Percentiles rank a stretch among this genome's conserved stretches.
Evolutionary conservation across 2,888 invertebrate genomes (phyloP).

Genomic region (Cheilosia pagana): DNA sequence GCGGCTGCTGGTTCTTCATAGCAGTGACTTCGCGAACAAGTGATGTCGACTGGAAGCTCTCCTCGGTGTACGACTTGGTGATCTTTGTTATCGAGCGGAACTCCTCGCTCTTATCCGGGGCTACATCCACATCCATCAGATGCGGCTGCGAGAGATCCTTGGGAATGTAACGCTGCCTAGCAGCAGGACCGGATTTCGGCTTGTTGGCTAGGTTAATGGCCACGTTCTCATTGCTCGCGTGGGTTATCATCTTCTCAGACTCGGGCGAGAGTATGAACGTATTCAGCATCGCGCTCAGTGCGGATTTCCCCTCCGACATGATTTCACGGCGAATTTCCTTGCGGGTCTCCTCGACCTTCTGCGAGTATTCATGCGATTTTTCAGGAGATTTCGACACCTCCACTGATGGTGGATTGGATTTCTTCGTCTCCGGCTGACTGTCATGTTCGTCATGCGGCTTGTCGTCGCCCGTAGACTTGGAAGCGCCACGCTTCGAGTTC

Average conservation of each 20-base stretch:
- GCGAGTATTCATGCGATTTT: slow-evolving; percentile 77
- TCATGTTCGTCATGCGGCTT: slow-evolving; percentile 74
- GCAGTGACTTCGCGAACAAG: slow-evolving; percentile 79
- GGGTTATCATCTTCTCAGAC: slow-evolving; percentile 83
- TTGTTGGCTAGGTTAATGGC: slow-evolving; percentile 79
- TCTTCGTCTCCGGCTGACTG: slow-evolving; percentile 64
- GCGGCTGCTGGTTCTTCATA: slow-evolving; percentile 46
- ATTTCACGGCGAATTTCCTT: slow-evolving; percentile 83
- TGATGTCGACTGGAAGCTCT: slow-evolving; percentile 81
- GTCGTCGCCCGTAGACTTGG: slow-evolving; percentile 81
- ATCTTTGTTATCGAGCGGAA: slow-evolving; percentile 62
- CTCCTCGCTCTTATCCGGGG: slow-evolving; percentile 31
- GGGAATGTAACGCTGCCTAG: slow-evolving; percentile 85
- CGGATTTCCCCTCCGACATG: slow-evolving; percentile 85
- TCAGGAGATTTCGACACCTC: slow-evolving; percentile 42
- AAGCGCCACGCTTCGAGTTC: slow-evolving; percentile 89
- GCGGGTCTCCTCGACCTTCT: slow-evolving; percentile 79
- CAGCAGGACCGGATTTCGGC: slow-evolving; percentile 84
- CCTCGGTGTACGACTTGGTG: slow-evolving; percentile 78
- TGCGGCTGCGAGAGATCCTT: slow-evolving; percentile 83
- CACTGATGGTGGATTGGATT: slow-evolving; percentile 35
- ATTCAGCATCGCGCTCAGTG: slow-evolving; percentile 80
- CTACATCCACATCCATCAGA: slow-evolving; percentile 49
- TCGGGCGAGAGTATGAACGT: slow-evolving; percentile 77
- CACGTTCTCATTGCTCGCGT: slow-evolving; percentile 83